A percentile compares a stretch with the other conserved stretches of the same genome.
Conservation (phyloP, 2,113 vertebrate genomes). For the Chaetodon trifascialis region DNA sequence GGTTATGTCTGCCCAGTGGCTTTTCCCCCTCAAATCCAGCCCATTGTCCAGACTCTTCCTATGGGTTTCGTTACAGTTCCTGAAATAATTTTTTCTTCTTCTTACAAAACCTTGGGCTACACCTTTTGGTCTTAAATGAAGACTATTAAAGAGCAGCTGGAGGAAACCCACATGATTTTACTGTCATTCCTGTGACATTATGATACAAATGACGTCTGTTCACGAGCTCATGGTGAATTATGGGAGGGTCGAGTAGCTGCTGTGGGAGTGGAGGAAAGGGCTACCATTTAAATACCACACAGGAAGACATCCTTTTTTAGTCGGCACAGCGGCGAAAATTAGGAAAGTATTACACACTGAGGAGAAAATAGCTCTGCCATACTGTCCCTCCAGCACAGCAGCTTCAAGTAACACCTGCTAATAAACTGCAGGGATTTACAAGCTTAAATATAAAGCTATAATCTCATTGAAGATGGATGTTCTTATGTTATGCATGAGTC, state of each 20-base stretch:
- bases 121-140: background rate
- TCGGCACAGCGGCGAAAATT: conserved; percentile 18
- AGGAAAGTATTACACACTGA: conserved; percentile 42
- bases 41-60: conserved; percentile 9
- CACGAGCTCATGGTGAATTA: conserved; percentile 23
- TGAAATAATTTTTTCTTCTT: background rate
- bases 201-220: background rate
- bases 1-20: background rate
- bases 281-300: conserved; percentile 21
- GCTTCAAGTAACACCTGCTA: conserved; percentile 50
- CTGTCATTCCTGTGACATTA: conserved; percentile 22
- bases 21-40: background rate
- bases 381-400: background rate
- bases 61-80: background rate
- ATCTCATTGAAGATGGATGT: conserved; percentile 1
- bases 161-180: conserved; percentile 1
- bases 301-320: conserved; percentile 23
- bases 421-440: conserved; percentile 33
- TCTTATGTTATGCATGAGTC: conserved; percentile 1
- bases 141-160: conserved; percentile 28
- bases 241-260: conserved; percentile 10
- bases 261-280: background rate
- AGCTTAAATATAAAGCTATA: conserved; percentile 23
- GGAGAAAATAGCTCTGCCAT: conserved; percentile 49
- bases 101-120: background rate